Evolutionary conservation across 2,113 vertebrate genomes (phyloP).

Genomic region (Mormyrus lacerda): DNA sequence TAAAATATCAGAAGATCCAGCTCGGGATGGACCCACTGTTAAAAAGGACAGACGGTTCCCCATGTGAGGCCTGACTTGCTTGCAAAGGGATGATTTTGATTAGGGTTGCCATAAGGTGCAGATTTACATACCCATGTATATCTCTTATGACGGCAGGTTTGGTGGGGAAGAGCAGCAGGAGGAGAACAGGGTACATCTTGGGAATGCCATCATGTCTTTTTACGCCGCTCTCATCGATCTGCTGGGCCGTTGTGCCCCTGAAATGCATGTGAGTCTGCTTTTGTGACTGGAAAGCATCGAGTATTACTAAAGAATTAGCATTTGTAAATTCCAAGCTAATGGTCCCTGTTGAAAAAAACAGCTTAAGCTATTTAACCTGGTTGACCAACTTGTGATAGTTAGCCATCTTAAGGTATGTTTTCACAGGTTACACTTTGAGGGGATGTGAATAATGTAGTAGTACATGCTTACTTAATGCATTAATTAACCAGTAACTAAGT

Average conservation of each 20-base stretch:
- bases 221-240: constrained; percentile 87
- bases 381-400: background rate
- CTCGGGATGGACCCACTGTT: constrained; percentile 77
- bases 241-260: constrained; percentile 84
- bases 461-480: too few relatives aligned
- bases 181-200: constrained; percentile 81
- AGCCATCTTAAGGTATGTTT: background rate
- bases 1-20: constrained; percentile 86
- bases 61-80: constrained; percentile 45
- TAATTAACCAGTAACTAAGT: too few relatives aligned
- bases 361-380: background rate
- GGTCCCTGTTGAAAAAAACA: background rate
- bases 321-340: background rate
- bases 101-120: background rate
- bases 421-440: background rate
- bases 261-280: constrained; percentile 77
- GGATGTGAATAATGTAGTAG: too few relatives aligned
- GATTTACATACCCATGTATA: background rate
- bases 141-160: constrained; percentile 56
- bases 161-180: constrained; percentile 82
- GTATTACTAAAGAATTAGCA: background rate
- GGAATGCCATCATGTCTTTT: constrained; percentile 90
- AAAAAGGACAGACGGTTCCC: constrained; percentile 79
- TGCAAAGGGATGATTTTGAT: background rate
- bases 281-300: background rate